These are phyloP conservation scores for Cataglyphis hispanica DNA, from an alignment of 1,140 invertebrate genomes.

Conservation along the genomic window DNA sequence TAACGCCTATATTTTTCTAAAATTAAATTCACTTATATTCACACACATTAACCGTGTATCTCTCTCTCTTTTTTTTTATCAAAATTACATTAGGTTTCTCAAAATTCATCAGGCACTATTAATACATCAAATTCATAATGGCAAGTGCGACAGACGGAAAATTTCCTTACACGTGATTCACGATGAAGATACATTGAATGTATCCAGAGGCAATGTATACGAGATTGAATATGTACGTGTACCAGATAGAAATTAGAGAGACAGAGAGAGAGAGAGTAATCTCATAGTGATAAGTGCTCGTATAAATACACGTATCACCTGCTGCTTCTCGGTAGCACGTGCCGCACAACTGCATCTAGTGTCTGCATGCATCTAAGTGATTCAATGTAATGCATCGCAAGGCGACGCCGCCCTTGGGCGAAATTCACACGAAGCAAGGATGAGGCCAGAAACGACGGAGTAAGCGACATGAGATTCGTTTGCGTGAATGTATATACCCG, in stretches of 20 bases:
- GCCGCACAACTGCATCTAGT: neutral
- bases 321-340: constrained; percentile 29
- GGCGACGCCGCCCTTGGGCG: constrained; percentile 9
- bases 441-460: neutral
- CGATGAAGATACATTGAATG: constrained; percentile 33
- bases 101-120: neutral
- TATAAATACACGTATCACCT: constrained; percentile 40
- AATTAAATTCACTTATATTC: neutral
- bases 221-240: neutral
- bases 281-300: constrained; percentile 32
- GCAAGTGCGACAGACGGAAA: neutral
- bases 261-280: no score
- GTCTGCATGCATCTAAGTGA: neutral
- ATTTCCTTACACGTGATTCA: constrained; percentile 7
- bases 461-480: neutral
- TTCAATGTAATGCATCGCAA: constrained; percentile 26
- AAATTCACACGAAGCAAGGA: neutral
- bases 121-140: neutral
- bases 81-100: neutral
- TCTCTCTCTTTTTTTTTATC: no score
- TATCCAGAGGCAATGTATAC: neutral
- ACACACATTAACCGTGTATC: no score
- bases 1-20: neutral
- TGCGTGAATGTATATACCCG: neutral
- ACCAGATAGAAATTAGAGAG: constrained; percentile 38